A percentile compares a stretch with the other conserved stretches of the same genome.
phyloP scores from a whole-genome alignment of 1,140 invertebrate species.

The Dendroctonus ponderosae region DNA sequence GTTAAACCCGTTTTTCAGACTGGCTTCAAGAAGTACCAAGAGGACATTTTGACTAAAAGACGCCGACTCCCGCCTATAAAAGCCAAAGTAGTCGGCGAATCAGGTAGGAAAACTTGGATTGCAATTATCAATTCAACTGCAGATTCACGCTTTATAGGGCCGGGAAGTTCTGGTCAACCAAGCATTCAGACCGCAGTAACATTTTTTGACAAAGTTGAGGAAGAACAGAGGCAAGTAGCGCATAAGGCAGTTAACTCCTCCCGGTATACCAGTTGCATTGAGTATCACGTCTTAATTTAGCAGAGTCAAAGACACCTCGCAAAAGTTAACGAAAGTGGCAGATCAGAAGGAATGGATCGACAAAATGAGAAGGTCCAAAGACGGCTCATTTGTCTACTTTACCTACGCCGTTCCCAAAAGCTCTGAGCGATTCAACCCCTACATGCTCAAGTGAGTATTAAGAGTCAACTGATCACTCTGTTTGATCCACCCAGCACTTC shows the following conservation, averaged over 20 bases:
- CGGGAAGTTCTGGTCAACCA: neutral
- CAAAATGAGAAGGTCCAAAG: slow-evolving; percentile 52
- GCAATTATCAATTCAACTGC: neutral
- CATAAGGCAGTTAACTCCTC: slow-evolving; percentile 23
- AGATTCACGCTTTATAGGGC: neutral
- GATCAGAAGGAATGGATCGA: slow-evolving; percentile 59
- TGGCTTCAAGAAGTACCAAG: slow-evolving; percentile 28
- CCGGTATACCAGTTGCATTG: neutral
- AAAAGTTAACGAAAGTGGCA: slow-evolving; percentile 44
- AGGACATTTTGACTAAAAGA: slow-evolving; percentile 19
- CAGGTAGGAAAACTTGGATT: slow-evolving; percentile 1
- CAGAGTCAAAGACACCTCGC: neutral
- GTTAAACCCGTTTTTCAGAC: slow-evolving; percentile 14
- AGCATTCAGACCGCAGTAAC: slow-evolving; percentile 2
- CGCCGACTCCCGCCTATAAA: slow-evolving; percentile 12
- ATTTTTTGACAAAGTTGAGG: neutral
- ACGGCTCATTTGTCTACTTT: slow-evolving; percentile 65
- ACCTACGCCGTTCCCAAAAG: slow-evolving; percentile 65
- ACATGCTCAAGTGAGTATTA: slow-evolving; percentile 57
- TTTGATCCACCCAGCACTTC: slow-evolving; percentile 1
- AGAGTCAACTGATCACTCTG: neutral
- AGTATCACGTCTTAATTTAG: neutral
- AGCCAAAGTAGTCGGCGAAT: neutral
- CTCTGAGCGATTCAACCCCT: slow-evolving; percentile 69
- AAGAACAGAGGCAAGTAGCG: neutral